phyloP scores from a whole-genome alignment of 2,888 invertebrate species.

The Aplocera efformata region DNA sequence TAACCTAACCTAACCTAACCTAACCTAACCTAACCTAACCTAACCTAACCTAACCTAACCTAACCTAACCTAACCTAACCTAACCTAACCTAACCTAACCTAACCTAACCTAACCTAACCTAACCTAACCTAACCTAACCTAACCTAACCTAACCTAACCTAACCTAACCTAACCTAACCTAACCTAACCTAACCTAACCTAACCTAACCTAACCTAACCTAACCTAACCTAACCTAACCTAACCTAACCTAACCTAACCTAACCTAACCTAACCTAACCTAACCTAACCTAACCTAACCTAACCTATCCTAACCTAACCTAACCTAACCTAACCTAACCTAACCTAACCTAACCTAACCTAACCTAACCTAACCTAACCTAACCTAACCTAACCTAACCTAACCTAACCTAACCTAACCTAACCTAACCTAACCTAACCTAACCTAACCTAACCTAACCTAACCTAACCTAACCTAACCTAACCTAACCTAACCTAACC shows the following conservation, averaged over 20 bases:
- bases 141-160: slow-evolving; percentile 25
- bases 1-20: slow-evolving; percentile 26
- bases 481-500: too few relatives aligned
- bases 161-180: slow-evolving; percentile 21
- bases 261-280: slow-evolving; percentile 20
- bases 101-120: slow-evolving; percentile 31
- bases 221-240: slow-evolving; percentile 21
- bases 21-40: slow-evolving; percentile 28
- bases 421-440: slow-evolving; percentile 15
- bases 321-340: slow-evolving; percentile 27
- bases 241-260: slow-evolving; percentile 20
- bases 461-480: too few relatives aligned
- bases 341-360: slow-evolving; percentile 28
- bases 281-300: slow-evolving; percentile 21
- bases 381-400: slow-evolving; percentile 26
- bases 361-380: slow-evolving; percentile 29
- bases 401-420: slow-evolving; percentile 24
- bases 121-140: slow-evolving; percentile 30
- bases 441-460: slow-evolving; percentile 15
- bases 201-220: slow-evolving; percentile 20
- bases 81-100: slow-evolving; percentile 30
- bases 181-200: slow-evolving; percentile 22
- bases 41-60: slow-evolving; percentile 29
- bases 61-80: slow-evolving; percentile 33
- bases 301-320: slow-evolving; percentile 29